Evolutionary conservation across 2,797 vertebrate species (phyloP).

Genomic region (Molothrus aeneus): DNA sequence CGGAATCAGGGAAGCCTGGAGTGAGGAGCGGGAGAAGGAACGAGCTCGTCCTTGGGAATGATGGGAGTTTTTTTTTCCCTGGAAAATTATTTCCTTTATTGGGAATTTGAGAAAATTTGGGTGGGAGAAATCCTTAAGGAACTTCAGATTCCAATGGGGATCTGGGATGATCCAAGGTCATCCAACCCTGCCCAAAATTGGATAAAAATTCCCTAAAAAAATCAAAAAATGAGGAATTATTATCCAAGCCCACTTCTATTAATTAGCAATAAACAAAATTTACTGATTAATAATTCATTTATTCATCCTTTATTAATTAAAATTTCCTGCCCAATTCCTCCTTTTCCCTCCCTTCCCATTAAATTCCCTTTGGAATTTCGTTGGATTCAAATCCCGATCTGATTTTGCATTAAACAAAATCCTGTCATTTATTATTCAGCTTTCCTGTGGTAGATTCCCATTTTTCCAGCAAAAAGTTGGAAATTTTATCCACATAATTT

Average conservation of each 20-base stretch:
- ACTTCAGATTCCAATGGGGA: not conserved
- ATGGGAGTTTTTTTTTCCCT: not conserved
- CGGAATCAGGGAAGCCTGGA: not conserved
- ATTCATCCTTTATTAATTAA: not conserved
- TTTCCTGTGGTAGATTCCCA: not conserved
- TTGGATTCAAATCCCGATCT: rapidly evolving
- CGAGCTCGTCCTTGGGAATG: not conserved
- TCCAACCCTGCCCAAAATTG: rapidly evolving
- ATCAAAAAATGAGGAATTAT: rapidly evolving
- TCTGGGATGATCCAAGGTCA: not conserved
- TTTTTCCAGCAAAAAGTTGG: not conserved
- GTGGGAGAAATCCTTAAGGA: not conserved
- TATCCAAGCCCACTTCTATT: not conserved
- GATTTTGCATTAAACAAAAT: not conserved
- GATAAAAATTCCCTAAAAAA: not conserved
- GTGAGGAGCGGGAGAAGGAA: not conserved
- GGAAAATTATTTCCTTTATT: not conserved
- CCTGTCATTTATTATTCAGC: rapidly evolving
- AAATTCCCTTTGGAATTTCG: not conserved
- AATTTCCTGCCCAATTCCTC: not conserved
- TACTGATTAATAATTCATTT: too few relatives aligned
- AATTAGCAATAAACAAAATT: too few relatives aligned
- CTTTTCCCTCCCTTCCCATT: not conserved
- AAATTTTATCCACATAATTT: not conserved
- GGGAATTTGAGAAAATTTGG: not conserved